A percentile compares a stretch with the other conserved stretches of the same genome.
phyloP scores from a whole-genome alignment of 37 sponge, comb jelly and placozoan species.

The Spongia lamella region DNA sequence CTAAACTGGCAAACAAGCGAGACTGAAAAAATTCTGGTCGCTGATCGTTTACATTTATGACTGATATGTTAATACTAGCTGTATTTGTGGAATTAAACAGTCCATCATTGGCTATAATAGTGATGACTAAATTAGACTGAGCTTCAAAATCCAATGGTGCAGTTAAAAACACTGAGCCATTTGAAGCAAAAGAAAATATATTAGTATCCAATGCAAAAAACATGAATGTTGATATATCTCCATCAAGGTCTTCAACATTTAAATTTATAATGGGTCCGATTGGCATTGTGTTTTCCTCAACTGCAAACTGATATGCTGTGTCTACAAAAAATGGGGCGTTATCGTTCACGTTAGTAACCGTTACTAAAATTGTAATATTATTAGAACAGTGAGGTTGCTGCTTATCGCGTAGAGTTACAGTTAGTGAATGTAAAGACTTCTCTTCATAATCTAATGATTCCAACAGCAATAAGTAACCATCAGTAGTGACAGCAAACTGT shows the following conservation, averaged over 20 bases:
- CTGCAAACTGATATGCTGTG: constrained; percentile 14
- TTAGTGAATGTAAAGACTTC: constrained; percentile 3
- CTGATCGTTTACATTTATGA: constrained; percentile 47
- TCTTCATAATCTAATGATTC: constrained; percentile 46
- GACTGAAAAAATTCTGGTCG: constrained; percentile 28
- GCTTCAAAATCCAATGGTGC: constrained; percentile 56
- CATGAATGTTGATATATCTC: constrained; percentile 18
- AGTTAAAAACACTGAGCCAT: constrained; percentile 19
- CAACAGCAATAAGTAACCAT: constrained; percentile 33
- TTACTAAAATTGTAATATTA: constrained; percentile 25
- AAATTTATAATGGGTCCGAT: constrained; percentile 16
- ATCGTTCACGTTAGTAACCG: constrained; percentile 56
- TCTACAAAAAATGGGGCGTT: constrained; percentile 39
- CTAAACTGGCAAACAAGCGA: not conserved
- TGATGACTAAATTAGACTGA: constrained; percentile 15
- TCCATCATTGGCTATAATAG: constrained; percentile 23
- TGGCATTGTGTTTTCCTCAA: constrained; percentile 33
- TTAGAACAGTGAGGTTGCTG: constrained; percentile 21
- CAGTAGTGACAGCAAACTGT: constrained; percentile 30
- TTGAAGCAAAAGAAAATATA: constrained; percentile 1
- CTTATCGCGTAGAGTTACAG: constrained; percentile 41
- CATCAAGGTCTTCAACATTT: constrained; percentile 25
- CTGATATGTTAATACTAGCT: constrained; percentile 32
- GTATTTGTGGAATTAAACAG: constrained; percentile 13
- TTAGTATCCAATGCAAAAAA: not conserved